Conservation (phyloP, 1,140 invertebrate genomes). For the Trichonephila inaurata region DNA sequence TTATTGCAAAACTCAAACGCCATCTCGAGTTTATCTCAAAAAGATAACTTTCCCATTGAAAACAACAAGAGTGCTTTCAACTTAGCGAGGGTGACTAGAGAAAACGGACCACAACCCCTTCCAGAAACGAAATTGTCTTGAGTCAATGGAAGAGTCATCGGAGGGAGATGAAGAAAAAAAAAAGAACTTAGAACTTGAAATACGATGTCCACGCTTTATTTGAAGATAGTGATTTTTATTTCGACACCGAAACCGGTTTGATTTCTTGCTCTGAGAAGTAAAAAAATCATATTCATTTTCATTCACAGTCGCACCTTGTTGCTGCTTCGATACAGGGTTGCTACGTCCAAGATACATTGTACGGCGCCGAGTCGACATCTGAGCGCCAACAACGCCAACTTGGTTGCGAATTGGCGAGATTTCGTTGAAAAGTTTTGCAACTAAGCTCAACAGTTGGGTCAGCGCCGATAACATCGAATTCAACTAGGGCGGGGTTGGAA, state of each 20-base stretch:
- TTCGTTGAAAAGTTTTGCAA: background rate
- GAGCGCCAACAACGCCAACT: background rate
- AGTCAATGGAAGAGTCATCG: background rate
- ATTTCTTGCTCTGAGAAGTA: background rate
- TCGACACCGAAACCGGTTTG: conserved; percentile 14
- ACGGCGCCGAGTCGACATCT: background rate
- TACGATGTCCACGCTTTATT: conserved; percentile 19
- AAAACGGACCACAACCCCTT: too few species aligned
- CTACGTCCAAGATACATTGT: background rate
- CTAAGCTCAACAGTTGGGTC: background rate
- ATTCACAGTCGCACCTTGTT: conserved; percentile 42
- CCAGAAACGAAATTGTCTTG: background rate
- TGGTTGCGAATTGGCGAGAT: background rate
- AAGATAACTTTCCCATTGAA: too few species aligned
- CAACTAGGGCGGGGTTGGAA: background rate
- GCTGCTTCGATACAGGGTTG: background rate
- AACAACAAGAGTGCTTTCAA: too few species aligned
- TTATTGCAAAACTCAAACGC: too few species aligned
- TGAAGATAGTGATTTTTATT: conserved; percentile 13
- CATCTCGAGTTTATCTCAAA: too few species aligned
- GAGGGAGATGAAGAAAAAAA: background rate
- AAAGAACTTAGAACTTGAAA: background rate
- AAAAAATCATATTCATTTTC: conserved; percentile 48
- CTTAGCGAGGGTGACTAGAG: too few species aligned
- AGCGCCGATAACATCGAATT: background rate